Evolutionary conservation across 2,113 vertebrate genomes (phyloP), one percentile per base, ranked within the genome.

Genomic region (Odontophorus gujanensis): DNA sequence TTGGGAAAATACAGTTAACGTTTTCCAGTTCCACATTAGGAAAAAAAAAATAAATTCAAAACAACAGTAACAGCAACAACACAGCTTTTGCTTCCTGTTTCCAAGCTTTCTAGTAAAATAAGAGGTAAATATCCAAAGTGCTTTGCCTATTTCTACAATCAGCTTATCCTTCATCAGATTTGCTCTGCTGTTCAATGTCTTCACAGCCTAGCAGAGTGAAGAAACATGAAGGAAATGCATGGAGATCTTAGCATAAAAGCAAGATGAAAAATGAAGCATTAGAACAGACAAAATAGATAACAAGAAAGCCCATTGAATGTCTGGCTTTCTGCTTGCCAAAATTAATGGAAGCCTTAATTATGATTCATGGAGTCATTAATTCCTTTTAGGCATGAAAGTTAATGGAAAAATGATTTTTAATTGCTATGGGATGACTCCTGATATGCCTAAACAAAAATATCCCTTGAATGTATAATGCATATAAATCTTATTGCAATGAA

Each of bases 401-500:
- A 98, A 98, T 97, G 94, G 94, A 98, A 97, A 97, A 97, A 97
- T 97, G 96, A 97, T 96, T 97, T 98, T 96, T 97, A 98, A 97
- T 97, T 78, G 38, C 92, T 88, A 32, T 63, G 83, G 93, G 89
- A 96, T 96, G 91, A 95, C 96, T 95, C 72, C 88, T 96, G 95
- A 97, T 96, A 89, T 77, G 78, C 68, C 97, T 97, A 90, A 92
- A 96, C 92, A 98, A 97, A 97, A 94, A 84, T 90, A 95, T 80
- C 68, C 77, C 59, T 89, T 93, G 82, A 51, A 95, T 93, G 78
- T 93, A 96, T 97, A 95, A 95, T 72, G 90, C 55, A 95, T 88
- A 53, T 30, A 53, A 53, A 9, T 53, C 51, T 53, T 15, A 53
- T 30, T 53, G 15, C 9, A 53, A 17, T 53, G 15, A 53, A 53